phyloP scores from a whole-genome alignment of 2,113 vertebrate genomes.

The Pampusana beccarii region DNA sequence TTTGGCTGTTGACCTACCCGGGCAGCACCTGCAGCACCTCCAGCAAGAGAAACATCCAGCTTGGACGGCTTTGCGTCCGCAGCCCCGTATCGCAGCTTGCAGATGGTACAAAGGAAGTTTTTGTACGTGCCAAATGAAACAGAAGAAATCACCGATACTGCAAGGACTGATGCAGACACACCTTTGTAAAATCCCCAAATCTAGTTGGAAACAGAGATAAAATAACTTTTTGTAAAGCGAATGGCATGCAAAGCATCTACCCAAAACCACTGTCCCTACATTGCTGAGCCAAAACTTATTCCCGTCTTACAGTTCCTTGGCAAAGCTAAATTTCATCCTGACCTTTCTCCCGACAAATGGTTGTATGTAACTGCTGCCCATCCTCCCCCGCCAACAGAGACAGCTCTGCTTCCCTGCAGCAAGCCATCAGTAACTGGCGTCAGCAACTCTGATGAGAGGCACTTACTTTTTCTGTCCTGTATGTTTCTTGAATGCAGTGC shows the following conservation, averaged over 20 bases:
- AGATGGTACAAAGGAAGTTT: constrained; percentile 74
- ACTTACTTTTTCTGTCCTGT: constrained; percentile 81
- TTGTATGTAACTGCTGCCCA: neutral
- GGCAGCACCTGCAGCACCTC: constrained; percentile 75
- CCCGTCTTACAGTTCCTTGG: neutral
- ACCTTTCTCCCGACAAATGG: neutral
- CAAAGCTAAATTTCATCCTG: neutral
- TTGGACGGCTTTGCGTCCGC: constrained; percentile 56
- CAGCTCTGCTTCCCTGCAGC: neutral
- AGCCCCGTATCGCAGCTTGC: constrained; percentile 71
- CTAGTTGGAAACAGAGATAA: constrained; percentile 50
- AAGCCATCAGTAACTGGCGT: rapidly evolving
- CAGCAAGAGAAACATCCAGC: constrained; percentile 78
- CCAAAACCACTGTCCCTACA: rapidly evolving
- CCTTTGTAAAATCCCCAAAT: constrained; percentile 84
- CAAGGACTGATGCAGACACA: constrained; percentile 78
- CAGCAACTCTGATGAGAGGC: neutral
- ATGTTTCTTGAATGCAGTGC: constrained; percentile 80
- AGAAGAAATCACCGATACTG: constrained; percentile 78
- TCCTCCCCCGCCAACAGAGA: neutral
- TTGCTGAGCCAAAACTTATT: neutral
- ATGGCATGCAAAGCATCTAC: neutral
- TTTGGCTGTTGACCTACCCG: constrained; percentile 70
- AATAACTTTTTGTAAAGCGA: neutral
- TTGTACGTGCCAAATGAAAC: constrained; percentile 83